phyloP scores from a whole-genome alignment of 2,113 vertebrate species.

The Daphoenositta chrysoptera region DNA sequence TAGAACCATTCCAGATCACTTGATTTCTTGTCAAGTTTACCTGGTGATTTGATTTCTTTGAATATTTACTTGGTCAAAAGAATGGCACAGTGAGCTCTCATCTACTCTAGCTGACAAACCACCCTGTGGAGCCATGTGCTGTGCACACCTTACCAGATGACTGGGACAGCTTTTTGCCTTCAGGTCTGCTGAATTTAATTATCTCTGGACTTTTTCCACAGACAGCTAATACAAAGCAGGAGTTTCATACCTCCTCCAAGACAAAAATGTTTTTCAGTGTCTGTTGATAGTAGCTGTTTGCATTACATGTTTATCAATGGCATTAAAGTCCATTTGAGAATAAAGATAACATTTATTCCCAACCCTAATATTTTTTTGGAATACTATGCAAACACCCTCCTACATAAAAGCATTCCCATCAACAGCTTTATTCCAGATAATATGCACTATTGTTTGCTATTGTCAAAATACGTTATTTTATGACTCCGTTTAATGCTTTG shows the following conservation, averaged over 20 bases:
- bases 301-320: background rate
- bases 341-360: background rate
- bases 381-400: background rate
- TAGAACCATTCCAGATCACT: background rate
- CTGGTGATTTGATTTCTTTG: background rate
- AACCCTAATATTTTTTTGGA: background rate
- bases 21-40: conserved; percentile 30
- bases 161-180: background rate
- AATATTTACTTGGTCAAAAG: background rate
- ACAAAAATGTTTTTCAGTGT: background rate
- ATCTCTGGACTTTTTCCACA: background rate
- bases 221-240: background rate
- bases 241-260: background rate
- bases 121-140: background rate
- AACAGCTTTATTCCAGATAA: background rate
- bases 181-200: background rate
- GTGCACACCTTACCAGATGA: background rate
- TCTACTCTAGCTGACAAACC: background rate
- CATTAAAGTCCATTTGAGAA: background rate
- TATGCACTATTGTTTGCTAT: background rate
- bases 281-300: background rate
- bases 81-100: background rate
- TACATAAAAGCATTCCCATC: background rate
- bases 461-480: background rate
- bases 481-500: background rate